A percentile compares a stretch with the other conserved stretches of the same genome.
Conservation (phyloP, 2,797 vertebrate genomes). For the Peromyscus melanophrys region DNA sequence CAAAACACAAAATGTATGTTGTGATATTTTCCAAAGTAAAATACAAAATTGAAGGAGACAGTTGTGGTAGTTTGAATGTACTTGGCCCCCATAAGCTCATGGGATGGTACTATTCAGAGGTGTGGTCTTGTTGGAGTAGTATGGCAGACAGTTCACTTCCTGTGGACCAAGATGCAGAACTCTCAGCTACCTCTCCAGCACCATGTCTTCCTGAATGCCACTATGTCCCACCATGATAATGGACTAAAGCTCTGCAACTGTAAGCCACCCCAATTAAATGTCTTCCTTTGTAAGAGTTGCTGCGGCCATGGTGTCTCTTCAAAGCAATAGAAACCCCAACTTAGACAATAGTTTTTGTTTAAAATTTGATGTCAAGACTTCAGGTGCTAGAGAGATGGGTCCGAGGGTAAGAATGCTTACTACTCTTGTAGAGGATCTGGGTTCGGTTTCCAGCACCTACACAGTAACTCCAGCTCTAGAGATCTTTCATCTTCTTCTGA, state of each 20-base stretch:
- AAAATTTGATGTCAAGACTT: slow-evolving; percentile 39
- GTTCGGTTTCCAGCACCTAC: neutral
- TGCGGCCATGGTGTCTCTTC: neutral
- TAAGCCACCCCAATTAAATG: neutral
- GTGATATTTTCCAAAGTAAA: neutral
- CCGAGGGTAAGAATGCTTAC: neutral
- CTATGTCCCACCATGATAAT: neutral
- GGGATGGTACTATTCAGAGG: neutral
- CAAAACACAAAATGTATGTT: neutral
- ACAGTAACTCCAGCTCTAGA: neutral
- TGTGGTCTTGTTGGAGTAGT: neutral
- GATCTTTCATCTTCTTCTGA: neutral
- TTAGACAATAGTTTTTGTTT: slow-evolving; percentile 28
- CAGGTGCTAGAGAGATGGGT: neutral
- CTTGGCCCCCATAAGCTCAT: neutral
- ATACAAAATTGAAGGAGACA: neutral
- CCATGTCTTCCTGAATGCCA: neutral
- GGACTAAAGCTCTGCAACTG: neutral
- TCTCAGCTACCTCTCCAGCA: neutral
- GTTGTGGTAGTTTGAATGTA: neutral
- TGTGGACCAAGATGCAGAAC: neutral
- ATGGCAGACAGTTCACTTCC: neutral
- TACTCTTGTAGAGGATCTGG: neutral
- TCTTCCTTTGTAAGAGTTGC: neutral
- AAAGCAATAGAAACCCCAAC: neutral